Conservation (phyloP, 2,113 vertebrate genomes). For the Rhinolophus sinicus region DNA sequence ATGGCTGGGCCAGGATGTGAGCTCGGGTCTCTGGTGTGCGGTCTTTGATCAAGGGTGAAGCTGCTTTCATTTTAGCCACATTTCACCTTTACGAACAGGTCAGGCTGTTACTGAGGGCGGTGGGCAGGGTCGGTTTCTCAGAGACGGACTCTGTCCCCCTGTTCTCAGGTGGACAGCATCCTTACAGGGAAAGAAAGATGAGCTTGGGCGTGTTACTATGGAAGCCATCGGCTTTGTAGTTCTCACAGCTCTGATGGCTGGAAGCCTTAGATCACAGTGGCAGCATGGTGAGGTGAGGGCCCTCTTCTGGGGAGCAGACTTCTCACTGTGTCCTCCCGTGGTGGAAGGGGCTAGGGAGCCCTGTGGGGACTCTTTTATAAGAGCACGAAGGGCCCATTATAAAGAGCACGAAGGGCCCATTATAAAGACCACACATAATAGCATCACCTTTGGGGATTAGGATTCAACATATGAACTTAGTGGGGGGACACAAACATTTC, state of each 20-base stretch:
- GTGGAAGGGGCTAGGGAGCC: neutral
- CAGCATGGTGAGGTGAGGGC: neutral
- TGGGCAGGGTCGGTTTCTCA: neutral
- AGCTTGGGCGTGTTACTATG: neutral
- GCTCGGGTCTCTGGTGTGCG: neutral
- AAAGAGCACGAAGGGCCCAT: neutral
- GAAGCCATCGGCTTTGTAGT: neutral
- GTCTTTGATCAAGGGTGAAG: neutral
- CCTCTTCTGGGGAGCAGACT: neutral
- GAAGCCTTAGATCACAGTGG: neutral
- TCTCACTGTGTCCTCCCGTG: neutral
- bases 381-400: neutral
- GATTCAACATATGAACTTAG: neutral
- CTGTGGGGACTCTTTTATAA: neutral
- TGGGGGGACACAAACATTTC: neutral
- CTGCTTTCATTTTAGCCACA: neutral
- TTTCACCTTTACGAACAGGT: neutral
- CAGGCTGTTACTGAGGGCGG: neutral
- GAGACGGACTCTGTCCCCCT: neutral
- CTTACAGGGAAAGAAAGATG: neutral
- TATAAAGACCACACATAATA: neutral
- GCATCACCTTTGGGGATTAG: neutral
- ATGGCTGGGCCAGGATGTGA: neutral
- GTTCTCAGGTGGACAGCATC: neutral
- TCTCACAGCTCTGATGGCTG: neutral